Base-by-base conservation (phyloP, 2,113 vertebrate species). In the Nibea albiflora region DNA sequence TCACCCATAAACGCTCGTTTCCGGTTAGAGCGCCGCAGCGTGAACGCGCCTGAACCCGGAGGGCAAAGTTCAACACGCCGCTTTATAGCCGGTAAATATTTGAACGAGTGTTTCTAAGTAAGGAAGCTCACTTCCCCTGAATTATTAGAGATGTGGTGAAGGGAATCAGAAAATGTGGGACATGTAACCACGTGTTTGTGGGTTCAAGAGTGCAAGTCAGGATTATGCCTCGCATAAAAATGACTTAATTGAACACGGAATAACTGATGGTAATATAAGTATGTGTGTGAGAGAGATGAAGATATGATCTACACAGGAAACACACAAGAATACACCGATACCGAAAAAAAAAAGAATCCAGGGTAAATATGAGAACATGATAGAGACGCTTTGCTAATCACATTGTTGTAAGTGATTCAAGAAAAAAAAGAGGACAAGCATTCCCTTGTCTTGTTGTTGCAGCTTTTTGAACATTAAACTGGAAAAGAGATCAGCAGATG, bases 1-100 rank as follows among this genome's bases (percentile, higher is more conserved):
- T 67, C 65, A 64, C 64, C n/a, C 54, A 24, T 26, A 86, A 70
- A 75, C n/a, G 35, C 35, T 39, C 35, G 35, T 39, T 39, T 39
- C 35, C 35, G 35, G 17, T 63, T 24, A 66, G 1, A 68, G 69
- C 39, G 52, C 44, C 35, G 2, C 31, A 4, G 12, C 39, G 53
- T 56, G 75, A 70, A 73, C 74, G 85, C 69, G 78, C 72, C 44
- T 67, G 11, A 31, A 60, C 62, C 50, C 35, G n/a, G 63, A 78
- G 90, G 78, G 50, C 88, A 92, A 92, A 92, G 93, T 92, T 94
- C 91, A 89, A 56, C 71, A 47, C 5, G 73, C 3, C 11, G 69
- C 84, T 82, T 89, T 90, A 85, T 50, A 71, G 63, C 73, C 5
- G 14, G 83, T 83, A 88, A 91, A 89, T 89, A 89, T 93, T 94